Percentiles rank a stretch among this genome's conserved stretches.
These are phyloP conservation scores for Pyrocephalus nanus DNA, from an alignment of 2,797 vertebrate genomes.

Conservation along the genomic window DNA sequence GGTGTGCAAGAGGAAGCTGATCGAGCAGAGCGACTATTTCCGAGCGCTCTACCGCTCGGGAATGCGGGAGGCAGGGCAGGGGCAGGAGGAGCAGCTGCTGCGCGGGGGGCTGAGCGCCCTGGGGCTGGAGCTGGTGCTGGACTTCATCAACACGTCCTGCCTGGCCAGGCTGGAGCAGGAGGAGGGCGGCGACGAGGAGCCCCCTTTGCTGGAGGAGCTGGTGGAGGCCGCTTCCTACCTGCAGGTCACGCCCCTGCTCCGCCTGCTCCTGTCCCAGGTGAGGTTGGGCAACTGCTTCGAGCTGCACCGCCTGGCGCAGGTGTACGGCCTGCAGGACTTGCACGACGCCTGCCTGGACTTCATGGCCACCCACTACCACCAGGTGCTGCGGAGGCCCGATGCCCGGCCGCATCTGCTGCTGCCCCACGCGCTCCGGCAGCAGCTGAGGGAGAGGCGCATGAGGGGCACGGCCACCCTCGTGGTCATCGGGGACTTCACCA, in stretches of 20 bases:
- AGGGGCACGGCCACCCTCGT: conserved; percentile 85
- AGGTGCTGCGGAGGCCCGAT: conserved; percentile 84
- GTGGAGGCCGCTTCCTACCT: conserved; percentile 92
- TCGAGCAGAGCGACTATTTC: conserved; percentile 97
- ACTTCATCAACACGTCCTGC: conserved; percentile 92
- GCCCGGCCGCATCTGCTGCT: conserved; percentile 77
- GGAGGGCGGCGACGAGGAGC: conserved; percentile 68
- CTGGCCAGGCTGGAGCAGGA: conserved; percentile 82
- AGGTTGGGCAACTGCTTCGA: conserved; percentile 88
- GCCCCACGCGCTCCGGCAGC: conserved; percentile 75
- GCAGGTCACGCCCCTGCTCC: conserved; percentile 91
- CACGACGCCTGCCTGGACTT: conserved; percentile 85
- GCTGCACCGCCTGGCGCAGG: conserved; percentile 86
- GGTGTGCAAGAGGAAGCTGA: conserved; percentile 89
- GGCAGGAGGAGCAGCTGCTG: conserved; percentile 86
- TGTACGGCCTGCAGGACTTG: conserved; percentile 90
- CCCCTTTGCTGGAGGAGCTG: conserved; percentile 82
- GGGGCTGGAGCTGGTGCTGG: conserved; percentile 91
- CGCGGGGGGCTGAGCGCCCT: conserved; percentile 90
- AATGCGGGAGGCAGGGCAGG: conserved; percentile 91
- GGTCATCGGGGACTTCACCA: conserved; percentile 85
- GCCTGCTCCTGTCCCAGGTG: conserved; percentile 86
- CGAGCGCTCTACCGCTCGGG: conserved; percentile 93
- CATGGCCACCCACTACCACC: conserved; percentile 88
- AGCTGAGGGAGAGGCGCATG: conserved; percentile 85